phyloP scores from a whole-genome alignment of 1,140 invertebrate species.

The Drosophila pandora region DNA sequence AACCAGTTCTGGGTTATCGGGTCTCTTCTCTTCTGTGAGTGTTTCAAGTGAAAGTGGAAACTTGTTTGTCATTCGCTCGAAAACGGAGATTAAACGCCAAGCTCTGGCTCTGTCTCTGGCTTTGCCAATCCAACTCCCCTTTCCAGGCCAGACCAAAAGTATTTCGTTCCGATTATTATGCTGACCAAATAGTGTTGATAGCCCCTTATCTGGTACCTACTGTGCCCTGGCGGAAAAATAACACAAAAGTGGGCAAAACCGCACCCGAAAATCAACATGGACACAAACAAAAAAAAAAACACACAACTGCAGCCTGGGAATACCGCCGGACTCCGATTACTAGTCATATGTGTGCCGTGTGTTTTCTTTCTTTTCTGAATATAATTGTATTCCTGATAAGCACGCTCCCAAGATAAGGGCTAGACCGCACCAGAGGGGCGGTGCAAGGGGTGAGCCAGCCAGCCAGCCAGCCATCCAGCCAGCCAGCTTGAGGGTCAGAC shows the following conservation, averaged over 20 bases:
- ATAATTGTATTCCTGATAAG: not conserved
- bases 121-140: not conserved
- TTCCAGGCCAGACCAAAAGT: slow-evolving; percentile 6
- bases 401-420: slow-evolving; percentile 2
- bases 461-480: not conserved
- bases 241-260: slow-evolving; percentile 18
- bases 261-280: slow-evolving; percentile 7
- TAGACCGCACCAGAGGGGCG: not conserved
- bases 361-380: not conserved
- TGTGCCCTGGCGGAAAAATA: not conserved
- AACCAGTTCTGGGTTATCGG: slow-evolving; percentile 25
- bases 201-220: slow-evolving; percentile 1
- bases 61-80: slow-evolving; percentile 11
- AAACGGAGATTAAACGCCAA: slow-evolving; percentile 6
- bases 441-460: not conserved
- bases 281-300: not conserved
- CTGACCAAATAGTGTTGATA: slow-evolving; percentile 1
- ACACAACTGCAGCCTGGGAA: slow-evolving; percentile 46
- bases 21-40: slow-evolving; percentile 1
- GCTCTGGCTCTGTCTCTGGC: not conserved
- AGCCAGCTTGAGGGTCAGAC: not conserved
- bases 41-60: slow-evolving; percentile 22
- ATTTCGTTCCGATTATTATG: slow-evolving; percentile 8
- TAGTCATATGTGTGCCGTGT: slow-evolving; percentile 1
- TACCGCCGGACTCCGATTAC: slow-evolving; percentile 13